Conservation (phyloP, 2,113 vertebrate species). For the Melanerpes aurifrons region DNA sequence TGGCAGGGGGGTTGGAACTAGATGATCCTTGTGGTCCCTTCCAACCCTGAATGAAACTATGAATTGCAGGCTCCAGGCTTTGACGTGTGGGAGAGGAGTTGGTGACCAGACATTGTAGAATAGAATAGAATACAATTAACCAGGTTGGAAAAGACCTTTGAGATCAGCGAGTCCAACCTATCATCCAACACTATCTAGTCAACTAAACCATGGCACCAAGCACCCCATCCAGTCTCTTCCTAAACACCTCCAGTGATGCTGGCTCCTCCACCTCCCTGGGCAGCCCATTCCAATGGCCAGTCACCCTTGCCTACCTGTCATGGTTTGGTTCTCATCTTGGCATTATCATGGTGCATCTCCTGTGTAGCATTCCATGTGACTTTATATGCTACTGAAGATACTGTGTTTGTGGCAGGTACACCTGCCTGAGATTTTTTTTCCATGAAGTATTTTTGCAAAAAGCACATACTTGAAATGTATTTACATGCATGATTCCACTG, state of each 20-base stretch:
- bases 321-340: background rate
- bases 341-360: background rate
- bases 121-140: too few relatives aligned
- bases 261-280: too few relatives aligned
- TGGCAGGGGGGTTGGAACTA: too few relatives aligned
- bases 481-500: background rate
- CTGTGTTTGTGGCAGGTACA: background rate
- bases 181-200: too few relatives aligned
- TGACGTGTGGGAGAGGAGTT: background rate
- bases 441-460: background rate
- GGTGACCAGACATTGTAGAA: background rate
- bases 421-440: background rate
- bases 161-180: too few relatives aligned
- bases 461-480: background rate
- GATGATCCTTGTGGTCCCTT: too few relatives aligned
- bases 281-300: too few relatives aligned
- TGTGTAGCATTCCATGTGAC: accelerated
- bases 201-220: too few relatives aligned
- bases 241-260: too few relatives aligned
- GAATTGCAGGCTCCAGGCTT: background rate
- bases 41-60: too few relatives aligned
- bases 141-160: too few relatives aligned
- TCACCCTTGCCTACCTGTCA: background rate
- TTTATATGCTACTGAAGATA: background rate
- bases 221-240: too few relatives aligned